Percentiles rank a stretch among this genome's conserved stretches.
phyloP scores from a whole-genome alignment of 2,113 vertebrate species.

The Catharus minimus region DNA sequence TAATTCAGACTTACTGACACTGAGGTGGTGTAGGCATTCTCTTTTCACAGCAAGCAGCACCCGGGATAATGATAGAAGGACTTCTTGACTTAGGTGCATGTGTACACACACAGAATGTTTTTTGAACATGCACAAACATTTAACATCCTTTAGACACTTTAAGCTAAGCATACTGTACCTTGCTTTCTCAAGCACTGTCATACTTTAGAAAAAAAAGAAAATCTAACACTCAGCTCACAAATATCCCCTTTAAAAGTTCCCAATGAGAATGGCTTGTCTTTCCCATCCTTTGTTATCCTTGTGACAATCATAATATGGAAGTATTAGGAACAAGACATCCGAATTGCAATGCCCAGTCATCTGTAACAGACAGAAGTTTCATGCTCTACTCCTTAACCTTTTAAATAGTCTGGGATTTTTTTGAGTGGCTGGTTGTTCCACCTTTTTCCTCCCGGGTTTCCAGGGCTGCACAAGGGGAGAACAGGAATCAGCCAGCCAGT shows the following conservation, averaged over 20 bases:
- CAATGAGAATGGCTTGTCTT: constrained; percentile 2
- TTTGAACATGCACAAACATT: neutral
- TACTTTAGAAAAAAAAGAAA: neutral
- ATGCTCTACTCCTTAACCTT: constrained; percentile 62
- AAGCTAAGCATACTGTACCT: neutral
- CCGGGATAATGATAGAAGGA: neutral
- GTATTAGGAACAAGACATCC: constrained; percentile 59
- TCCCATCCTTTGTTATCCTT: constrained; percentile 22
- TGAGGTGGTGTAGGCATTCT: neutral
- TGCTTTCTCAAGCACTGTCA: neutral
- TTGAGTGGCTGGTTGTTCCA: constrained; percentile 62
- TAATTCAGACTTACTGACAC: neutral
- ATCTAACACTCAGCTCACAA: neutral
- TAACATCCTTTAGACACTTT: neutral
- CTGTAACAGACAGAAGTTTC: constrained; percentile 63
- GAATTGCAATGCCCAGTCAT: constrained; percentile 14
- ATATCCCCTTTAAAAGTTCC: neutral
- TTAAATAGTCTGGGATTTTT: constrained; percentile 51
- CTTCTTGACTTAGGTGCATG: neutral
- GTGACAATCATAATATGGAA: constrained; percentile 26
- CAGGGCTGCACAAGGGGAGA: constrained; percentile 24
- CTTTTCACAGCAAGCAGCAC: neutral
- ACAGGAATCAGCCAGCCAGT: constrained; percentile 61
- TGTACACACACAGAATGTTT: neutral
- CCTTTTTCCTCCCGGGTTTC: constrained; percentile 54